Evolutionary conservation across 1,140 invertebrate species (phyloP), one percentile per base, ranked within the genome.

Genomic region (Bombus impatiens): DNA sequence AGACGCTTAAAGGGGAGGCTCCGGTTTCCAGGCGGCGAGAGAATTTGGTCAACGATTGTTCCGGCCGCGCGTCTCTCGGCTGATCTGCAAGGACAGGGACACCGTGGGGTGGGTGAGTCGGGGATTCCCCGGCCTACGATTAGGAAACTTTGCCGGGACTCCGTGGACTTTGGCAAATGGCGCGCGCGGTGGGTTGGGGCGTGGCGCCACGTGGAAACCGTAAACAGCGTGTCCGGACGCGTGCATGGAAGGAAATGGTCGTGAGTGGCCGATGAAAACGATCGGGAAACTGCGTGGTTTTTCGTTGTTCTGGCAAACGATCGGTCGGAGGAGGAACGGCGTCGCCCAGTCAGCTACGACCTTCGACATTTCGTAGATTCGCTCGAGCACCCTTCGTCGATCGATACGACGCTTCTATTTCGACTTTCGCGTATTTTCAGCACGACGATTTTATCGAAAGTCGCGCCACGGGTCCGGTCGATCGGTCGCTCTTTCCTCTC

Each of bases 111-210:
- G 67, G 37, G 57, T 5, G 70, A 44, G 84, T 71, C 81, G 75
- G 79, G 82, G 78, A 91, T 89, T 82, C 83, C 78, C 84, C 79
- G 85, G 87, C 90, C 88, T 91, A 89, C 90, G 91, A 92, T 92
- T 92, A 92, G 90, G 88, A 90, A 93, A 93, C 89, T 93, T 93
- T 87, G 82, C 44, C 75, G 47, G 35, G 81, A 86, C 84, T 90
- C 78, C 22, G 25, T 40, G 67, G 70, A 91, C 76, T 92, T 91
- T 72, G 76, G 42, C 81, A 87, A 89, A 74, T 88, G 13, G 68
- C 65, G 72, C 47, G 47, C 47, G 47, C 47, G 18, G 47, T 53
- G 86, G 84, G 75, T 40, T 76, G 87, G 80, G 76, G 70, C 70
- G 72, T 42, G 77, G 80, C 80, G 84, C 83, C 91, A 92, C 91